These are phyloP conservation scores for Mimachlamys varia DNA, from an alignment of 2,888 invertebrate genomes.

Conservation along the genomic window DNA sequence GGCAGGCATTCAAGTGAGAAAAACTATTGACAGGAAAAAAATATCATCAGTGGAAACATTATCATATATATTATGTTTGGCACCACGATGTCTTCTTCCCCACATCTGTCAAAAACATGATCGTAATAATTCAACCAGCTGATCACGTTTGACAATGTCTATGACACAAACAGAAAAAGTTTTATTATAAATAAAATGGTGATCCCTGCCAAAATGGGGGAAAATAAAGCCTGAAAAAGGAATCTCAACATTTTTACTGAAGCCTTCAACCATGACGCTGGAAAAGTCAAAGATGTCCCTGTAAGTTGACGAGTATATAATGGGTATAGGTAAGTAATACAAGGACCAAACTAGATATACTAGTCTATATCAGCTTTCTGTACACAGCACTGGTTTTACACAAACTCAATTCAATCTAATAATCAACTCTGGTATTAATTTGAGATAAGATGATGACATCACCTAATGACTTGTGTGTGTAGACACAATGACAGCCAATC, in stretches of 20 bases:
- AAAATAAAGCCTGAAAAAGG: not conserved
- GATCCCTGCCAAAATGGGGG: not conserved
- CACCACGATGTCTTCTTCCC: not conserved
- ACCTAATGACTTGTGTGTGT: too few species aligned
- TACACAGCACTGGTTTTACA: not conserved
- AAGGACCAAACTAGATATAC: not conserved
- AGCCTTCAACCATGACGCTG: not conserved
- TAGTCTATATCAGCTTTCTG: not conserved
- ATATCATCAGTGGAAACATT: not conserved
- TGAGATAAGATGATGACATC: not conserved
- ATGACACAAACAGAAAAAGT: not conserved
- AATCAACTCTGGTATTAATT: not conserved
- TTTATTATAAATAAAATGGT: conserved; percentile 26
- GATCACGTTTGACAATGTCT: not conserved
- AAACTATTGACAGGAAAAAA: not conserved
- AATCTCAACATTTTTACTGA: not conserved
- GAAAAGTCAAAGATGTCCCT: conserved; percentile 13
- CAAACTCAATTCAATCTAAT: not conserved
- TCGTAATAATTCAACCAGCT: not conserved
- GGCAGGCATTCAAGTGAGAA: not conserved
- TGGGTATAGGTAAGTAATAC: not conserved
- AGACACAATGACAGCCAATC: not conserved
- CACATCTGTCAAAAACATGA: too few species aligned
- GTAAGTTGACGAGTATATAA: not conserved
- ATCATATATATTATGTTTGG: conserved; percentile 25